Percentiles rank a stretch among this genome's conserved stretches.
phyloP scores from a whole-genome alignment of 2,113 vertebrate species.

The Takifugu flavidus region DNA sequence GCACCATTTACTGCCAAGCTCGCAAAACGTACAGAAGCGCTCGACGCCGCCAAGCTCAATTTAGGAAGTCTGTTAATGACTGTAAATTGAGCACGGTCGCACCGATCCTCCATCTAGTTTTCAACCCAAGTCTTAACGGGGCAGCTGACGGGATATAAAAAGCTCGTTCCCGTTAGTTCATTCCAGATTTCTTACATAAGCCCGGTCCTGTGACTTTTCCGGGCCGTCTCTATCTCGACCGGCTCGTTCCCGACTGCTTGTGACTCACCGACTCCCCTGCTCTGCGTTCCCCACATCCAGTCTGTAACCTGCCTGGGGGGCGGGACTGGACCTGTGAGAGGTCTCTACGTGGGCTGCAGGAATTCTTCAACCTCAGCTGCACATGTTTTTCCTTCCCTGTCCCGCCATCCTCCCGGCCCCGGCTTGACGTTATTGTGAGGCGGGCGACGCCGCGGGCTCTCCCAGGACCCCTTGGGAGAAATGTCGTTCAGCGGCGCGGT shows the following conservation, averaged over 20 bases:
- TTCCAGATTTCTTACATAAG: constrained; percentile 52
- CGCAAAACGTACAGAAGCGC: constrained; percentile 40
- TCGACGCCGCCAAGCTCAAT: constrained; percentile 45
- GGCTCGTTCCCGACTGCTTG: constrained; percentile 43
- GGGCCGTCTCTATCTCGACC: constrained; percentile 32
- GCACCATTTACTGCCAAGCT: constrained; percentile 54
- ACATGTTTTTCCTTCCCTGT: constrained; percentile 24
- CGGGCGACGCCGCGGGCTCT: constrained; percentile 44
- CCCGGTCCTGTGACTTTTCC: constrained; percentile 55
- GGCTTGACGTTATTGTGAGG: constrained; percentile 47
- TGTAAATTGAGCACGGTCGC: constrained; percentile 26
- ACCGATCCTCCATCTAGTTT: constrained; percentile 28
- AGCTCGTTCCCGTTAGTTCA: constrained; percentile 39
- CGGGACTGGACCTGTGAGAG: constrained; percentile 44
- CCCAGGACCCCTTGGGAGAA: constrained; percentile 49
- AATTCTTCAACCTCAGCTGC: constrained; percentile 49
- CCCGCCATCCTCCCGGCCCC: constrained; percentile 32
- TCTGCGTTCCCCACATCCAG: constrained; percentile 21
- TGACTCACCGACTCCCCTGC: constrained; percentile 45
- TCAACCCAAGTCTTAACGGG: constrained; percentile 14
- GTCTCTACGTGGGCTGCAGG: neutral
- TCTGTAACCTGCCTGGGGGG: constrained; percentile 39
- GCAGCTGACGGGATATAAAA: constrained; percentile 41
- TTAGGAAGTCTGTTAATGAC: constrained; percentile 45
- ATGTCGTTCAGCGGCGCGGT: constrained; percentile 42